phyloP scores from a whole-genome alignment of 2,113 vertebrate species.

The Aepyceros melampus region DNA sequence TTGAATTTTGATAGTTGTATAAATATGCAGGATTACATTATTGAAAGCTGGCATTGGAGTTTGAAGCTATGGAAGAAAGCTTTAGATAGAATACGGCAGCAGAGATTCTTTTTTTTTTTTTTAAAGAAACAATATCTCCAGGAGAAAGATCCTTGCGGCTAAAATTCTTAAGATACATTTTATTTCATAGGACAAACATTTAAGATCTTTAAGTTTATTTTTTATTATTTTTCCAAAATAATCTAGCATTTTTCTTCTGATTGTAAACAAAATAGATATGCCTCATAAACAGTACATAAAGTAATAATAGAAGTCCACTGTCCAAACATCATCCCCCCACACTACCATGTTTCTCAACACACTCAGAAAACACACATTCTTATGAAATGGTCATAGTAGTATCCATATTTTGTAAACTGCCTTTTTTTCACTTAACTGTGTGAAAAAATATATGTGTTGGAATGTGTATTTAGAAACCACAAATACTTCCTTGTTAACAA shows the following conservation, averaged over 20 bases:
- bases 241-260: not conserved
- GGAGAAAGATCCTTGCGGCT: not conserved
- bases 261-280: not conserved
- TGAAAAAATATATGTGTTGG: not conserved
- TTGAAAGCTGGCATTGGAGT: not conserved
- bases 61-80: not conserved
- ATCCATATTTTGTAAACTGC: not conserved
- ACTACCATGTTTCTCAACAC: not conserved
- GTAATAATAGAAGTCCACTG: not conserved
- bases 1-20: slow-evolving; percentile 67
- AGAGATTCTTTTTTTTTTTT: not conserved
- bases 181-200: not conserved
- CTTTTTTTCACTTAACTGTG: not conserved
- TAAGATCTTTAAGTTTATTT: not conserved
- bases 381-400: not conserved
- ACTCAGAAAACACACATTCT: not conserved
- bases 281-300: not conserved
- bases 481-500: not conserved
- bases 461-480: not conserved
- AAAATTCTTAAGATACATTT: not conserved
- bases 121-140: not conserved
- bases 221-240: not conserved
- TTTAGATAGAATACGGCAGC: not conserved
- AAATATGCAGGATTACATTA: slow-evolving; percentile 31
- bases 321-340: not conserved